A percentile compares a stretch with the other conserved stretches of the same genome.
Conservation (phyloP, 2,888 invertebrate species). For the Campopleginae sp. region DNA sequence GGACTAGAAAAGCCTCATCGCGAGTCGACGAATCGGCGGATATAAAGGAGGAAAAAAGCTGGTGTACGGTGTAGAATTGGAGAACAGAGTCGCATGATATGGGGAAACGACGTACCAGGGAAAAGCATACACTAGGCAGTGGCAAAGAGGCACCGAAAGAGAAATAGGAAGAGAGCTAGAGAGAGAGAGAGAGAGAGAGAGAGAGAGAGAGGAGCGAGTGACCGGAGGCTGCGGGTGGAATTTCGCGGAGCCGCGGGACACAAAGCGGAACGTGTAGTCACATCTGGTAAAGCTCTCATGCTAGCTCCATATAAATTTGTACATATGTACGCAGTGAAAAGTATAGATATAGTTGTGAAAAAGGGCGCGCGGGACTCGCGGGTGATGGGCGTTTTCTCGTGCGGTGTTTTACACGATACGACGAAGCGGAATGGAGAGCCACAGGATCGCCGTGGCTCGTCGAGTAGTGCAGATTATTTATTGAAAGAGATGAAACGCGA, state of each 20-base stretch:
- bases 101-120: conserved; percentile 1
- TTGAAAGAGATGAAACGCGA: background rate
- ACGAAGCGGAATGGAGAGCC: conserved; percentile 78
- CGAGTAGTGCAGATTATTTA: conserved; percentile 2
- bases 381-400: conserved; percentile 67
- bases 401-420: conserved; percentile 78
- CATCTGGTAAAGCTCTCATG: conserved; percentile 81
- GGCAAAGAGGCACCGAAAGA: conserved; percentile 6
- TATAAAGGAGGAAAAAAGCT: background rate
- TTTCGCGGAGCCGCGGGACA: conserved; percentile 80
- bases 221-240: conserved; percentile 74
- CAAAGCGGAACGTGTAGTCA: conserved; percentile 79
- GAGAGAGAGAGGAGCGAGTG: conserved; percentile 14
- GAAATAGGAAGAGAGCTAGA: background rate
- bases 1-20: conserved; percentile 18
- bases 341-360: background rate
- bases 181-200: conserved; percentile 28
- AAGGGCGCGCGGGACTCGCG: conserved; percentile 34
- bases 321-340: conserved; percentile 17
- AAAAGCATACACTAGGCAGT: conserved; percentile 15
- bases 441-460: conserved; percentile 75
- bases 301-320: conserved; percentile 60
- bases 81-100: background rate
- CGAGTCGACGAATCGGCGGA: background rate
- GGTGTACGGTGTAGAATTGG: background rate